Base-by-base conservation (phyloP, 1,140 invertebrate species). In the Rhizoglyphus robini region DNA sequence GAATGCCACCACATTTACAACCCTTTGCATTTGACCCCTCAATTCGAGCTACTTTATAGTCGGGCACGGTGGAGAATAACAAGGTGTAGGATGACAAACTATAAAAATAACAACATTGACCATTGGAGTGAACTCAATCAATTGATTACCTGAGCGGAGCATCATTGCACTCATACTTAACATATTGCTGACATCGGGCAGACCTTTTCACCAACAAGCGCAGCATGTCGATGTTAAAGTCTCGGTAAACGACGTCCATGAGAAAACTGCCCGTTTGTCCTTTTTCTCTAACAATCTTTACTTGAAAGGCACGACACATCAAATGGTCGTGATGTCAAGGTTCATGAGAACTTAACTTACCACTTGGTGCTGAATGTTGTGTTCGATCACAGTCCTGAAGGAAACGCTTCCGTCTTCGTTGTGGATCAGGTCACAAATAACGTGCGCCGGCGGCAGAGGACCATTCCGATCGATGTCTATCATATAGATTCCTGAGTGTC, bases 401-500 rank as follows among this genome's bases (percentile, higher is more conserved):
- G 15, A 60, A 29, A n/a, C 18, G n/a, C 4, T 59, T 5, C 57
- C 5, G 25, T 38, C 25, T 5, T 38, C 30, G 57, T 38, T 34
- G 57, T 23, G 20, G 30, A 60, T n/a, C 73, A 95, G 94, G 71
- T 92, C 86, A 73, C 91, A 96, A 69, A 88, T 86, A 0, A 94
- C 90, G 70, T 90, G 83, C 2, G 88, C 87, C 0, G 90, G 90
- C 29, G 88, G 87, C 71, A 91, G 88, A 62, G 84, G 83, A 0
- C 91, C 91, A 74, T 92, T 91, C 1, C 90, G 88, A 75, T 96
- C 91, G 63, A 95, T 90, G 71, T 95, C 91, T 66, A 93, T 78
- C 63, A 77, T 88, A 72, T 92, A 94, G 0, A 92, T 88, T 69
- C 91, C 88, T 41, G 88, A 87, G 71, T 89, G 83, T 0, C 85